A percentile compares a stretch with the other conserved stretches of the same genome.
Conservation (phyloP, 2,113 vertebrate genomes). For the Scophthalmus maximus region DNA sequence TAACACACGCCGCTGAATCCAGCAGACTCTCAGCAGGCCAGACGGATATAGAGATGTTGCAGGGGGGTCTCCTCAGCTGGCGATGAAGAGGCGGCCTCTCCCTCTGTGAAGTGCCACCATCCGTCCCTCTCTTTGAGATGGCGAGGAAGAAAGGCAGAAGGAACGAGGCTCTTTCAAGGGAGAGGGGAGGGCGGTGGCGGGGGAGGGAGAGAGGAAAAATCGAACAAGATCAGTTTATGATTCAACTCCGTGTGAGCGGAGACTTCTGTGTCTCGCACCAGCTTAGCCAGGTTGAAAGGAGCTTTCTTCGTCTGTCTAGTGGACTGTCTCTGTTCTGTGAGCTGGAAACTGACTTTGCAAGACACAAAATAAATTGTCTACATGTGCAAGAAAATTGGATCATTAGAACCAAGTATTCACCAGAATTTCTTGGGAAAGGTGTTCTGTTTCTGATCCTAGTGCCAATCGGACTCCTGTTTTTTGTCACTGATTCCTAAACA, state of each 20-base stretch:
- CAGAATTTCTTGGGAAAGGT: background rate
- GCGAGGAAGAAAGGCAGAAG: constrained; percentile 66
- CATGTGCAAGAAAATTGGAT: background rate
- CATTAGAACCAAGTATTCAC: background rate
- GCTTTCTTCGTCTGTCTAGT: constrained; percentile 51
- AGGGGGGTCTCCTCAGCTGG: constrained; percentile 74
- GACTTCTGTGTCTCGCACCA: constrained; percentile 75
- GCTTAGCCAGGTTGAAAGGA: constrained; percentile 70
- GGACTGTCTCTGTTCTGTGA: constrained; percentile 25
- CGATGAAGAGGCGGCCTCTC: constrained; percentile 75
- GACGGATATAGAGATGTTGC: constrained; percentile 65
- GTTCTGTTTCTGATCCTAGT: background rate
- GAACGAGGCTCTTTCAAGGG: constrained; percentile 62
- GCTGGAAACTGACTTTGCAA: constrained; percentile 32
- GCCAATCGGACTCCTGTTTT: background rate
- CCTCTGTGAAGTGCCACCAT: constrained; percentile 79
- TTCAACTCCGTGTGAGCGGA: constrained; percentile 71
- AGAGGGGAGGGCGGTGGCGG: constrained; percentile 9
- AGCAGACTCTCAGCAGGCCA: constrained; percentile 60
- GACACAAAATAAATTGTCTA: background rate
- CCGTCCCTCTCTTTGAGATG: constrained; percentile 74
- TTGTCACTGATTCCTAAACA: too few species aligned
- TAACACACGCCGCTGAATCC: constrained; percentile 68
- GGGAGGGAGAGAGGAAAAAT: constrained; percentile 64
- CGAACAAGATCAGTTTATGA: constrained; percentile 83